Evolutionary conservation across 2,888 invertebrate genomes (phyloP), one percentile per base, ranked within the genome.

Genomic region (Augiades crinisus): DNA sequence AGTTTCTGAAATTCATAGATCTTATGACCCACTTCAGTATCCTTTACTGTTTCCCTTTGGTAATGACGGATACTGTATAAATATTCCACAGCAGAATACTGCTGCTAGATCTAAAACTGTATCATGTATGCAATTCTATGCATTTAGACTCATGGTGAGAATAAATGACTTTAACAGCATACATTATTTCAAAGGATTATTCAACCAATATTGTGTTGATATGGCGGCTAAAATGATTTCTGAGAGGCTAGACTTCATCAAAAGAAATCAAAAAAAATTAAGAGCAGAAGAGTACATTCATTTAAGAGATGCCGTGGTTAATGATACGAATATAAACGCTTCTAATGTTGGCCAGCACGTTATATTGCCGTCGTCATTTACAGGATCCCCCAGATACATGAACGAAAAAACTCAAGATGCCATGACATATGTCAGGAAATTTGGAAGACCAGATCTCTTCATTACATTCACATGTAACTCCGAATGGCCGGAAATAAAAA

Each of bases 11-110:
- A 49, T 57, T 24, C 58, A 61, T 14, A 44, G 54, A 5, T 27
- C 57, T 2, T 57, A 58, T 41, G 53, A 58, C 61, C 60, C 62
- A 14, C 45, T 68, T 14, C 62, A 64, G n/a, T 64, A 63, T 57
- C 60, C 63, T 5, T 14, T 62, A 38, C 52, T 58, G 51, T 59
- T 57, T 40, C n/a, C 19, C 17, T 19, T n/a, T 36, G 19, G 24
- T 24, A n/a, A 24, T n/a, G 24, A 24, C n/a, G 24, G n/a, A 2
- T 24, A n/a, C 3, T 19, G 19, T 19, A 19, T 19, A 19, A 19
- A 19, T 19, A 19, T 19, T 19, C 19, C 14, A 6, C 22, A 22
- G 22, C 22, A 22, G 6, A 22, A 22, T 22, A 22, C 22, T 22
- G 22, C 22, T 22, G 22, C 22, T 22, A 22, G 22, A 22, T 22